Conservation (phyloP, 23 tunicate genomes). For the Phallusia fumigata region DNA sequence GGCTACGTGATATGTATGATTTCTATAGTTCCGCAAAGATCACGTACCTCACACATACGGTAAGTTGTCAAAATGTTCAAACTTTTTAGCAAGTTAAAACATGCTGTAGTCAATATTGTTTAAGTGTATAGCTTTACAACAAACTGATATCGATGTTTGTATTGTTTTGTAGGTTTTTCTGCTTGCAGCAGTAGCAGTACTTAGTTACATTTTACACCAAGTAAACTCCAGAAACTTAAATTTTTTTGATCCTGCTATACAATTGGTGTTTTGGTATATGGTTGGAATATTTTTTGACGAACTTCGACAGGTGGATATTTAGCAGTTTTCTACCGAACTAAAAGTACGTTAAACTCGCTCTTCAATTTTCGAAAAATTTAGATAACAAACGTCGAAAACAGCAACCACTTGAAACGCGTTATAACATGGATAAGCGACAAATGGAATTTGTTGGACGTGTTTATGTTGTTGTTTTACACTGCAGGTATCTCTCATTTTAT, state of each 20-base stretch:
- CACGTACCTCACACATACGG: neutral
- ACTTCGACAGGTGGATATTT: neutral
- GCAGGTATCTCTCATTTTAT: neutral
- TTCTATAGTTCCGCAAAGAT: neutral
- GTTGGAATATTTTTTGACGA: neutral
- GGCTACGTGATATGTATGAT: neutral
- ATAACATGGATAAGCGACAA: neutral
- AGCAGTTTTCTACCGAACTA: too few species aligned
- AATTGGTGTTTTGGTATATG: slow-evolving; percentile 10
- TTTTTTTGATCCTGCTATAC: neutral
- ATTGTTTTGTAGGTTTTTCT: neutral
- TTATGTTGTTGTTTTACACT: neutral
- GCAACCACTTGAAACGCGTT: neutral
- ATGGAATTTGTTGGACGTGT: neutral
- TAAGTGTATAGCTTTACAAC: too few species aligned
- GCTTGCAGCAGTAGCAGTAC: neutral
- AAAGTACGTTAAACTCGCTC: neutral
- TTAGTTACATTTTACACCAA: neutral
- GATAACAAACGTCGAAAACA: neutral
- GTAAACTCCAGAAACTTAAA: neutral
- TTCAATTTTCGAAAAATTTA: neutral
- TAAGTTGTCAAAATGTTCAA: neutral
- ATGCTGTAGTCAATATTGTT: too few species aligned
- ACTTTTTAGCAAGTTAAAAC: too few species aligned
- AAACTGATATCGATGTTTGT: too few species aligned